Evolutionary conservation across 2,113 vertebrate species (phyloP), one percentile per base, ranked within the genome.

Genomic region (Eleginops maclovinus): DNA sequence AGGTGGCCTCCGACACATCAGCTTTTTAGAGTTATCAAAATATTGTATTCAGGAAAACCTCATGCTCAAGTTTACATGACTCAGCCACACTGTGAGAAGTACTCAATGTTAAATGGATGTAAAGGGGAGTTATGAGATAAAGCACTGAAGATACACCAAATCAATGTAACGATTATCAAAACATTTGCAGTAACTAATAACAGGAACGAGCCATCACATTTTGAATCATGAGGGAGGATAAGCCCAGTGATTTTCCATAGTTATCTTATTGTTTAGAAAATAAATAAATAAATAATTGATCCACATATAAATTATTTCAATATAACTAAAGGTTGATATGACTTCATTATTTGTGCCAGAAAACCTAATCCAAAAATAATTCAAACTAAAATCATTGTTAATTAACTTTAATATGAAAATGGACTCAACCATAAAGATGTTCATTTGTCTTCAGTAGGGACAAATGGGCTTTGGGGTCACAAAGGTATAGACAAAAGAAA

Each of bases 1-100:
- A 44, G 75, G 16, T 13, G 21, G 21, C 17, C 76, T 70, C 56
- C 17, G 2, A 63, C 49, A 78, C 67, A 47, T 62, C 36, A 64
- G 31, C 13, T 63, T 79, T 36, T 63, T 63, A 36, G 61, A 49
- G 31, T n/a, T 72, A 40, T 17, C 14, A 46, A 36, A 80, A 31
- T 68, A 66, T 36, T 40, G 3, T 36, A n/a, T n/a, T n/a, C n/a
- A 72, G 58, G 59, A 55, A 75, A 84, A 22, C 1, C 7, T 28
- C 3, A 11, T 10, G 5, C 1, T 69, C 17, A 11, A 15, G 31
- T 56, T 58, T 63, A 26, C 69, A 51, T 59, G 51, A 60, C 28
- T 74, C 21, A 46, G 60, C 21, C 62, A 43, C 28, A 61, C 0
- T 16, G 31, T 47, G 44, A 50, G 50, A 49, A 1, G 10, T 17